Evolutionary conservation across 2,888 invertebrate genomes (phyloP).

Genomic region (Synanthedon myopaeformis): DNA sequence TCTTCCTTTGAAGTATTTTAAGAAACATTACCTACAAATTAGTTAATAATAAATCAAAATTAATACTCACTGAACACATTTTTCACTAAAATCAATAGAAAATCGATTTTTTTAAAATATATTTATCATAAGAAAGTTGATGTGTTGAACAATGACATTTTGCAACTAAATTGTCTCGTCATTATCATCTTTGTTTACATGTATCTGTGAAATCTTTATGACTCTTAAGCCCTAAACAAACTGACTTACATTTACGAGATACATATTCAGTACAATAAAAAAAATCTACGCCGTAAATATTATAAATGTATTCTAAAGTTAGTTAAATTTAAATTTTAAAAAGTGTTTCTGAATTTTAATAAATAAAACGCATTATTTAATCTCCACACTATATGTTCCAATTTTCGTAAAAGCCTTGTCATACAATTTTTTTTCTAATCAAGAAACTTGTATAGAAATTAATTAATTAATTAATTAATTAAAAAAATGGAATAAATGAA

Average conservation of each 20-base stretch:
- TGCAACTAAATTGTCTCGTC: conserved; percentile 19
- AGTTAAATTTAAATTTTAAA: no score
- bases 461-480: no score
- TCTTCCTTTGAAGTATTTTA: no score
- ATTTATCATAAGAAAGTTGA: not conserved
- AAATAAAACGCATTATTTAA: no score
- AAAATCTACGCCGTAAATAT: no score
- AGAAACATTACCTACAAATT: not conserved
- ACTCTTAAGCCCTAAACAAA: conserved; percentile 1
- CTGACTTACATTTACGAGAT: not conserved
- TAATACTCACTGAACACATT: not conserved
- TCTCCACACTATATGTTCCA: no score
- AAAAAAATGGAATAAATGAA: no score
- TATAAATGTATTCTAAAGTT: no score
- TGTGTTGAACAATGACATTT: conserved; percentile 26
- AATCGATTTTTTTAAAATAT: not conserved
- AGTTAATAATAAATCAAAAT: not conserved
- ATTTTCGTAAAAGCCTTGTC: no score
- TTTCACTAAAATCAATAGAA: not conserved
- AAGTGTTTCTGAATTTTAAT: no score
- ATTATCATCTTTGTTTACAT: conserved; percentile 15
- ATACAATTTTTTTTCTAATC: no score
- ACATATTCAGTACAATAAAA: not conserved
- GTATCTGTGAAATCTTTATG: conserved; percentile 17
- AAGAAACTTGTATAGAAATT: no score